Conservation (phyloP, 2,888 invertebrate genomes). For the Agonopterix subpropinquella region DNA sequence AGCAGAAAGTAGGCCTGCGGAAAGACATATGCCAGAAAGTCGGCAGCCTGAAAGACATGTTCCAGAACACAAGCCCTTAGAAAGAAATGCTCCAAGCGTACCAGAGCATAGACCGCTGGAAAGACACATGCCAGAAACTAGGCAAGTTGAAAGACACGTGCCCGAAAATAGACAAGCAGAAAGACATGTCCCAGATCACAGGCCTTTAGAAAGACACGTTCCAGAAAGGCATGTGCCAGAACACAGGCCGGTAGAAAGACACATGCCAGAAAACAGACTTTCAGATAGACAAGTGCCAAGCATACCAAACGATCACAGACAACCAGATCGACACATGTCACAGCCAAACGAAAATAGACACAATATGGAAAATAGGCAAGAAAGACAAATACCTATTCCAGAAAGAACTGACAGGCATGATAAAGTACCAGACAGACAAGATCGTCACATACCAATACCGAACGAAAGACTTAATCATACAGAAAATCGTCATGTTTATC, state of each 20-base stretch:
- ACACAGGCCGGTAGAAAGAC: slow-evolving; percentile 2
- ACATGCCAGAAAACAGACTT: slow-evolving; percentile 7
- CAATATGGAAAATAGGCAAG: slow-evolving; percentile 10
- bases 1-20: slow-evolving; percentile 9
- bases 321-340: slow-evolving; percentile 10
- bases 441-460: slow-evolving; percentile 8
- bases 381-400: slow-evolving; percentile 19
- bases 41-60: slow-evolving; percentile 9
- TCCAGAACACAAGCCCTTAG: slow-evolving; percentile 4
- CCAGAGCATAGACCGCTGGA: slow-evolving; percentile 6
- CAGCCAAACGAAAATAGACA: slow-evolving; percentile 5
- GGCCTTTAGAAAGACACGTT: slow-evolving; percentile 16
- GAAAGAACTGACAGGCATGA: slow-evolving; percentile 9
- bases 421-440: slow-evolving; percentile 3
- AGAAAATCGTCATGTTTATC: slow-evolving; percentile 4
- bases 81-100: background rate
- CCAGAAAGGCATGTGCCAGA: slow-evolving; percentile 10
- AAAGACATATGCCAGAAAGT: slow-evolving; percentile 9
- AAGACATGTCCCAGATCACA: slow-evolving; percentile 4
- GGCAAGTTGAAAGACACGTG: background rate
- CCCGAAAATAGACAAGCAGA: slow-evolving; percentile 14
- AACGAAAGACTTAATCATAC: slow-evolving; percentile 14
- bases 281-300: slow-evolving; percentile 15
- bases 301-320: slow-evolving; percentile 9
- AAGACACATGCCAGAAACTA: slow-evolving; percentile 4